Conservation (phyloP, 2,888 invertebrate species). For the Dolichomitus sp. region DNA sequence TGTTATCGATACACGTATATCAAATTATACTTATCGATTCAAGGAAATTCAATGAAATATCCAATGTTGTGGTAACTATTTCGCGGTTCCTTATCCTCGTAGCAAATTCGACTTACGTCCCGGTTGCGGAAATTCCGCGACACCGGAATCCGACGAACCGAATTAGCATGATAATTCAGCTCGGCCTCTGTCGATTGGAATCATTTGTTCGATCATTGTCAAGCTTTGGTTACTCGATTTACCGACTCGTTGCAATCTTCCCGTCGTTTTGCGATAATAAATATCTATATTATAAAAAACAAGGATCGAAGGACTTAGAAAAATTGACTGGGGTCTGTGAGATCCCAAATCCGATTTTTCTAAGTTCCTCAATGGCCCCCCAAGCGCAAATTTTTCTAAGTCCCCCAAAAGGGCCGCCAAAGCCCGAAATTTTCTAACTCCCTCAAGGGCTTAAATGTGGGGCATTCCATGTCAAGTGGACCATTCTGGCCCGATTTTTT, state of each 20-base stretch:
- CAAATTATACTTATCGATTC: background rate
- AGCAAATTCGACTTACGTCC: background rate
- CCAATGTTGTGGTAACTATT: background rate
- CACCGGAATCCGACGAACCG: constrained; percentile 25
- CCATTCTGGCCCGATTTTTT: too few relatives aligned
- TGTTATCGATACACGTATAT: background rate
- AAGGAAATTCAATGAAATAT: background rate
- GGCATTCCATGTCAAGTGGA: too few relatives aligned
- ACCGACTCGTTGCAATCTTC: background rate
- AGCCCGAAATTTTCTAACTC: too few relatives aligned
- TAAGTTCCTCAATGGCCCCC: too few relatives aligned
- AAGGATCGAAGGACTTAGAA: too few relatives aligned
- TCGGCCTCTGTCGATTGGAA: constrained; percentile 13
- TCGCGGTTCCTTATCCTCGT: background rate
- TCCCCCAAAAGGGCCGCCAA: too few relatives aligned
- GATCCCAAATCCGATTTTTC: too few relatives aligned
- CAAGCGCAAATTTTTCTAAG: too few relatives aligned
- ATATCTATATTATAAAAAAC: constrained; percentile 15
- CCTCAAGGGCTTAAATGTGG: too few relatives aligned
- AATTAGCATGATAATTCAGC: constrained; percentile 47
- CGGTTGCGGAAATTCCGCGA: constrained; percentile 27
- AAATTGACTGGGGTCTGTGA: too few relatives aligned
- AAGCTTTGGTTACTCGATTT: constrained; percentile 13
- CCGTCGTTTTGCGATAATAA: constrained; percentile 1
- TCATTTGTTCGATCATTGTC: constrained; percentile 35